Base-by-base conservation (phyloP, 2,888 invertebrate species). In the Tetranychus truncatus region DNA sequence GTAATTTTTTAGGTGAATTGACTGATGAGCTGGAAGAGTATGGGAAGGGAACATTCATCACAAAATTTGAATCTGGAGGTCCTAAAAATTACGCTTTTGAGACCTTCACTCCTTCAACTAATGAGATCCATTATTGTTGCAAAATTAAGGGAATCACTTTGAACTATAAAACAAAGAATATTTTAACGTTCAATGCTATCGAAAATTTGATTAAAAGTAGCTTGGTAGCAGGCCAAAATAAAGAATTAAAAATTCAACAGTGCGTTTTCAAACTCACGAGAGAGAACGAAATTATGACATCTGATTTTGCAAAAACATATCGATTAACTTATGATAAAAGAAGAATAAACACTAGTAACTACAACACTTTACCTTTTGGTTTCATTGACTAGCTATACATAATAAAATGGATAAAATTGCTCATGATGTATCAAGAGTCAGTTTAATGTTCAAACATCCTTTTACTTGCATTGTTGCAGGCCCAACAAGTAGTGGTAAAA, bases 401-500 rank as follows among this genome's bases (percentile, higher is more conserved):
- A 34, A 34, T 3, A 34, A 34, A 0, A 34, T 34, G 34, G 34
- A 34, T 34, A 34, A 34, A 34, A 34, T 34, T 3, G 34, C 34
- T 34, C 34, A 34, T 4, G 3, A 34, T 34, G 34, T 34, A 34
- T 34, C 34, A 4, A 2, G 34, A 34, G 34, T 34, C 0, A 34
- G 34, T 3, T 34, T 34, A 3, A 8, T 24, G 7, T 74, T 74
- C 18, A 66, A 74, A 5, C 74, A 74, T 24, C 74, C 74, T n/a
- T 74, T 74, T n/a, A 74, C 74, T 5, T 65, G 34, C 24, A 66
- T 74, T 45, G 9, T 66, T 24, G 74, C 74, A 15, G 74, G 74
- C 9, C 74, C 66, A 3, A 74, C 74, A 44, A 66, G 74, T 74
- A 66, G 74, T 67, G 74, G 74, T 44, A 74, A 74, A 67, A 74